Percentiles rank a stretch among this genome's conserved stretches.
These are phyloP conservation scores for Achatina immaculata DNA, from an alignment of 1,140 invertebrate genomes.

Conservation along the genomic window DNA sequence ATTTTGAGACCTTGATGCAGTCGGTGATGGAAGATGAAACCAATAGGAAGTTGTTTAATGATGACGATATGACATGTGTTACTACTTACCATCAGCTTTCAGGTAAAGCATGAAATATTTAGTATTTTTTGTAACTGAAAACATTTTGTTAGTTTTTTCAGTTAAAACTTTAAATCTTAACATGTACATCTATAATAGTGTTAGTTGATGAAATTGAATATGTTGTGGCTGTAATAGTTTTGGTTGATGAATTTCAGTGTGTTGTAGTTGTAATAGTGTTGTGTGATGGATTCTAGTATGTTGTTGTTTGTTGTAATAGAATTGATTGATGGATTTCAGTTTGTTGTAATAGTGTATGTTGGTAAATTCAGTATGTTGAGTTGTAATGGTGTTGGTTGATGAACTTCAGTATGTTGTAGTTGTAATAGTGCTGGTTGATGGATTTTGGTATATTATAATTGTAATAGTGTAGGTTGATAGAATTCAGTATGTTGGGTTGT, in stretches of 20 bases:
- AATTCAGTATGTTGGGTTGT: too few relatives aligned
- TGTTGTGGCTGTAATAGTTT: background rate
- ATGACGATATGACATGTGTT: conserved; percentile 66
- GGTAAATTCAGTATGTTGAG: too few relatives aligned
- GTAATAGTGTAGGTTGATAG: too few relatives aligned
- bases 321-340: too few relatives aligned
- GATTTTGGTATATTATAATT: too few relatives aligned
- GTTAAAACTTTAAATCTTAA: background rate
- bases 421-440: too few relatives aligned
- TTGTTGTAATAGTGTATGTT: too few relatives aligned
- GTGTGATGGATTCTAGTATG: too few relatives aligned
- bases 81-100: conserved; percentile 64
- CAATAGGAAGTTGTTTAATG: conserved; percentile 69
- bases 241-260: background rate
- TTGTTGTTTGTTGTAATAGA: too few relatives aligned
- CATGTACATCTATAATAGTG: background rate
- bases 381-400: too few relatives aligned
- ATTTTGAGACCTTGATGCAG: conserved; percentile 70
- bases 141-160: background rate
- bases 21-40: conserved; percentile 68
- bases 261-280: too few relatives aligned
- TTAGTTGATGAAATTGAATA: background rate
- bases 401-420: too few relatives aligned
- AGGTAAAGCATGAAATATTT: conserved; percentile 53
- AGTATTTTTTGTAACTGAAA: background rate